Base-by-base conservation (phyloP, 2,113 vertebrate species). In the Crypturellus undulatus region DNA sequence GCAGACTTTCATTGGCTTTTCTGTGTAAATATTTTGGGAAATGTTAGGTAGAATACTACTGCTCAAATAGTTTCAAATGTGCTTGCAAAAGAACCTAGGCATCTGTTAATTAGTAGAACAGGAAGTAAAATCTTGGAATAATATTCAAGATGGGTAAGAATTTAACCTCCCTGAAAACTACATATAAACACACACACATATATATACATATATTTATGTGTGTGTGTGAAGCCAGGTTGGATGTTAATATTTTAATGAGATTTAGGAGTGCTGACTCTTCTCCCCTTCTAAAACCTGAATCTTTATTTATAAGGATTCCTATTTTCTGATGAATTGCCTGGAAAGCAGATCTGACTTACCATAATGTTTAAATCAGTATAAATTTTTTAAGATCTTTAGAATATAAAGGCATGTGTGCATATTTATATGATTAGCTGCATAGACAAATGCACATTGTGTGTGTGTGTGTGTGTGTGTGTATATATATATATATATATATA, bases 341-440 rank as follows among this genome's bases (percentile, higher is more conserved):
- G 72, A 79, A 84, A 67, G 59, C 67, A 84, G 58, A 65, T 87
- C 45, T 73, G 59, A 4, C 75, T 81, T 79, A 12, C 30, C 12
- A 1, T 38, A 79, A 0, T 22, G 90, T 86, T 72, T 73, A 79
- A 70, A 26, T 64, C 1, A 6, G 60, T 78, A 42, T 88, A 47
- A 25, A 79, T 77, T 73, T 78, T 79, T 86, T 34, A 59, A 34
- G 84, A 79, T 17, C 58, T 65, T 47, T 52, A 24, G 40, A 30
- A 36, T 51, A 3, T 4, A 20, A 3, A 0, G 0, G 1, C 18
- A 0, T 15, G 40, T 45, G 51, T 26, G 16, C 16, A 0, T n/a
- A 21, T 4, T 38, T 32, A 30, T 47, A 7, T 51, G 54, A 32
- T 62, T 6, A 26, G 40, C n/a, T 72, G 22, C 15, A 0, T 22